Percentiles rank a stretch among this genome's conserved stretches.
phyloP scores from a whole-genome alignment of 2,888 invertebrate species.

The Melitaea athalia region DNA sequence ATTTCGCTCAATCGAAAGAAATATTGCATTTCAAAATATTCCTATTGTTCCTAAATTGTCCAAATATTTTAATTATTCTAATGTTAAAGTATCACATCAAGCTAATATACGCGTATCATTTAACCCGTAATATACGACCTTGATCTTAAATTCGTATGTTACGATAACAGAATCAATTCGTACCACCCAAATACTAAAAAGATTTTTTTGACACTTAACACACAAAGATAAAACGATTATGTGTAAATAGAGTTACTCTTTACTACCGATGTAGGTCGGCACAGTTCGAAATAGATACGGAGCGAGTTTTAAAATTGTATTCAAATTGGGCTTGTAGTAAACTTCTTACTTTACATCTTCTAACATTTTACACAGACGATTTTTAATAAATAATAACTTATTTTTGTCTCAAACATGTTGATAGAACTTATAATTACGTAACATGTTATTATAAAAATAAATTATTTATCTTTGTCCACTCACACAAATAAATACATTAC shows the following conservation, averaged over 20 bases:
- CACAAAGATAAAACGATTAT: conserved; percentile 34
- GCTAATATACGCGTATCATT: background rate
- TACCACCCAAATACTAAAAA: conserved; percentile 28
- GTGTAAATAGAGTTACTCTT: conserved; percentile 24
- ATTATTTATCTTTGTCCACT: background rate
- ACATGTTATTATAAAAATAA: too few relatives aligned
- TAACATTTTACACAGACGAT: too few relatives aligned
- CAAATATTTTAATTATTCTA: background rate
- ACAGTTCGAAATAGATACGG: conserved; percentile 24
- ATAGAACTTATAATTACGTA: too few relatives aligned
- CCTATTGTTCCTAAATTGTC: background rate
- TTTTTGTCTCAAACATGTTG: too few relatives aligned
- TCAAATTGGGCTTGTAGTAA: too few relatives aligned
- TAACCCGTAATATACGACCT: conserved; percentile 1
- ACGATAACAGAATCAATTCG: conserved; percentile 16
- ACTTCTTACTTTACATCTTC: too few relatives aligned
- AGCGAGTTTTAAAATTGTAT: background rate
- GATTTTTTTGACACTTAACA: conserved; percentile 30
- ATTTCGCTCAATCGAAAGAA: too few relatives aligned
- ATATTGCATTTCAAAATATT: background rate
- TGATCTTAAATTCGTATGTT: conserved; percentile 11
- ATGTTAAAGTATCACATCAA: background rate
- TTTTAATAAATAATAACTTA: too few relatives aligned
- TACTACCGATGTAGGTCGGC: conserved; percentile 29
- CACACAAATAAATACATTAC: background rate